Evolutionary conservation across 2,888 invertebrate genomes (phyloP).

Genomic region (Encarsia formosa): DNA sequence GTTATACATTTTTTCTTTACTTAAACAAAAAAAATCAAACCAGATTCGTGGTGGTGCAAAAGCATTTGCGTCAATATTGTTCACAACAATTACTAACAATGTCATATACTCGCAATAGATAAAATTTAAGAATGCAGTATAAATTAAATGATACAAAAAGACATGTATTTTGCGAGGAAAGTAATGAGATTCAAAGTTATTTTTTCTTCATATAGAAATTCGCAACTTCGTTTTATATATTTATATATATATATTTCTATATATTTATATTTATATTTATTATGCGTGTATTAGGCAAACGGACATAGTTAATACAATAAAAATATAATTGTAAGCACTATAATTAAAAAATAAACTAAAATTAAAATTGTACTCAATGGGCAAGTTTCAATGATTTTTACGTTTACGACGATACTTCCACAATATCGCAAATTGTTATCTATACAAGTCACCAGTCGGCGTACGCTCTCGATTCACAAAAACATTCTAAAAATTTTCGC

Average conservation of each 20-base stretch:
- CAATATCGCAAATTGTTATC: constrained; percentile 13
- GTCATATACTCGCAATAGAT: constrained; percentile 6
- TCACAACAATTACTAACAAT: constrained; percentile 19
- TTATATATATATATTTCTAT: constrained; percentile 3
- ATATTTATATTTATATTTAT: no score
- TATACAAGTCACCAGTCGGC: constrained; percentile 15
- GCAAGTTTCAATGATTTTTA: constrained; percentile 22
- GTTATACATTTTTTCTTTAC: constrained; percentile 12
- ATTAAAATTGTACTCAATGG: constrained; percentile 28
- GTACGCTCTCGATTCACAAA: constrained; percentile 15
- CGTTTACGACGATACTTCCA: constrained; percentile 19
- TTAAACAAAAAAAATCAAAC: constrained; percentile 7
- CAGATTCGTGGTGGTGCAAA: constrained; percentile 18
- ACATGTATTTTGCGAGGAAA: constrained; percentile 23
- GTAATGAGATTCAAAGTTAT: constrained; percentile 16
- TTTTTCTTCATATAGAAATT: neutral
- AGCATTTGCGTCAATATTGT: constrained; percentile 20
- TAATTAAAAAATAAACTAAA: constrained; percentile 16
- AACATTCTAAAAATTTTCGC: constrained; percentile 15
- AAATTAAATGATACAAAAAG: constrained; percentile 10
- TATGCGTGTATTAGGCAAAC: constrained; percentile 8
- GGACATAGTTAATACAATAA: neutral
- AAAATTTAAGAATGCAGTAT: neutral
- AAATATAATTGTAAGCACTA: constrained; percentile 12
- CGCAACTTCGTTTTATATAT: constrained; percentile 11